Conservation (phyloP, 1,140 invertebrate genomes). For the Galendromus occidentalis region DNA sequence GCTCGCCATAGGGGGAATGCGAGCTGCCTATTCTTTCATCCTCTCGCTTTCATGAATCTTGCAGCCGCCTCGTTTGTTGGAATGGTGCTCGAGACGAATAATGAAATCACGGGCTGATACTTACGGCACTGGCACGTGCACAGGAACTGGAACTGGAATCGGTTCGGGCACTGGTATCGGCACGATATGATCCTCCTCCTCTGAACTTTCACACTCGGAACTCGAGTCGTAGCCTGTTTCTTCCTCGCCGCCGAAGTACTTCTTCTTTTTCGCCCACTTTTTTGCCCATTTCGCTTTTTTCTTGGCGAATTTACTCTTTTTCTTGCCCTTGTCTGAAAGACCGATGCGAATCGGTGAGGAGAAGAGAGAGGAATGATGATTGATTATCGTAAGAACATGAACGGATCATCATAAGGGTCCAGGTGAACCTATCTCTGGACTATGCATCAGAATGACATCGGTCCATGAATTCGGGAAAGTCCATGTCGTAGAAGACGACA, state of each 20-base stretch:
- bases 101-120: too few relatives aligned
- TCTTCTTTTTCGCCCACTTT: neutral
- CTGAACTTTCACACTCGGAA: neutral
- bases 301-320: neutral
- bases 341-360: too few relatives aligned
- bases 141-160: neutral
- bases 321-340: neutral
- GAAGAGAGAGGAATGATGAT: too few relatives aligned
- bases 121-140: slow-evolving; percentile 2
- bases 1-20: too few relatives aligned
- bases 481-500: neutral
- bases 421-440: too few relatives aligned
- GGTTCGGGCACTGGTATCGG: neutral
- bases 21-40: too few relatives aligned
- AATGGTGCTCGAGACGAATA: too few relatives aligned
- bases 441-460: neutral
- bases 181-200: neutral
- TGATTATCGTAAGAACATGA: too few relatives aligned
- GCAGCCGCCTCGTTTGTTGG: too few relatives aligned
- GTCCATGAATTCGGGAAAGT: neutral
- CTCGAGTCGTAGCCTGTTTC: neutral
- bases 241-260: neutral
- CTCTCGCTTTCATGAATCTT: too few relatives aligned
- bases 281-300: slow-evolving; percentile 6
- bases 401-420: too few relatives aligned